These are phyloP conservation scores for Bugulina stolonifera DNA, from an alignment of 2,888 invertebrate species.

Conservation along the genomic window DNA sequence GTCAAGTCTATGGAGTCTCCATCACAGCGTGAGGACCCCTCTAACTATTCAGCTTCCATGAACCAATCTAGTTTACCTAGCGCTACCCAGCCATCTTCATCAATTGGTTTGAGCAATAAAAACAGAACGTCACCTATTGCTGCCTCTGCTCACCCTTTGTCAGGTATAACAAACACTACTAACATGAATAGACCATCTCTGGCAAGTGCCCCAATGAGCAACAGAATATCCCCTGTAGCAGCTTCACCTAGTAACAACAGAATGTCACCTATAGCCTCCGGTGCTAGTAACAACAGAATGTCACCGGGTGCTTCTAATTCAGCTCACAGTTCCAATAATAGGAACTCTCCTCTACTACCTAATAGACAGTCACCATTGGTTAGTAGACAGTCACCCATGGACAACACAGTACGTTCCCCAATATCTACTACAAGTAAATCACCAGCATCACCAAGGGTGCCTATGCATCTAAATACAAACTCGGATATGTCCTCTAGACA, in stretches of 20 bases:
- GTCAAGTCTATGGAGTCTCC: neutral
- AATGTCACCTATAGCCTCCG: neutral
- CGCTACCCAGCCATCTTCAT: too few species aligned
- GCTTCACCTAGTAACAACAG: neutral
- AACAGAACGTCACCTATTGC: neutral
- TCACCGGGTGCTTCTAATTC: neutral
- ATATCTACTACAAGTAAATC: neutral
- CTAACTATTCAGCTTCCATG: neutral
- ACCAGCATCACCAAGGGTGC: neutral
- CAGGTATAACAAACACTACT: neutral
- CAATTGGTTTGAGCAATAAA: neutral
- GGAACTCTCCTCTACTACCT: neutral
- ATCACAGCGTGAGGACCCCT: too few species aligned
- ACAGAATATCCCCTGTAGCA: conserved; percentile 5
- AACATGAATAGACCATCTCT: neutral
- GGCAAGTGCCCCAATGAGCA: neutral
- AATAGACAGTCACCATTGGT: conserved; percentile 19
- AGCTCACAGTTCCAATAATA: neutral
- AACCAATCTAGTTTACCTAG: neutral
- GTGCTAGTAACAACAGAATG: conserved; percentile 15
- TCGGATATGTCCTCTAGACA: neutral
- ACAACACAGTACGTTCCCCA: neutral
- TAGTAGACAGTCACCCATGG: neutral
- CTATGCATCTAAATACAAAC: neutral
- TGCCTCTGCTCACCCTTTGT: neutral